Percentiles rank a stretch among this genome's conserved stretches.
Conservation (phyloP, 2,113 vertebrate species). For the Micromys minutus region DNA sequence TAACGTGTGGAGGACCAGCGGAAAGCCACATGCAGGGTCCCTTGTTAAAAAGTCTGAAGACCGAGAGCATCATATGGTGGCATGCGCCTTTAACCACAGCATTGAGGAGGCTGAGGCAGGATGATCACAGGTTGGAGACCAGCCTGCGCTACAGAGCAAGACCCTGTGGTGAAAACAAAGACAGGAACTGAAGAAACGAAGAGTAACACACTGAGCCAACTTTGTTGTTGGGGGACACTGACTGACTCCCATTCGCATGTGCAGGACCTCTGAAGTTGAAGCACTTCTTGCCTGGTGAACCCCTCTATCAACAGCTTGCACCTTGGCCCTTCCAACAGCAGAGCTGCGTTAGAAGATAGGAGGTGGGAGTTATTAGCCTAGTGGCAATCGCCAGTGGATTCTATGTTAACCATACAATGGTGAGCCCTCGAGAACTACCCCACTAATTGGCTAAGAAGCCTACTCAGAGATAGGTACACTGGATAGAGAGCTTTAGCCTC, state of each 20-base stretch:
- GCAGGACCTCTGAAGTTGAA: background rate
- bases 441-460: constrained; percentile 38
- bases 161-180: background rate
- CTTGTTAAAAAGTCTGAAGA: constrained; percentile 20
- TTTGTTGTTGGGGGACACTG: background rate
- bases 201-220: background rate
- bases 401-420: background rate
- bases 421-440: background rate
- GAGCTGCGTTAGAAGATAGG: background rate
- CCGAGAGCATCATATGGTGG: background rate
- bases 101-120: background rate
- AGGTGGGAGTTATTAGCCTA: background rate
- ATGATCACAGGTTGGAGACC: background rate
- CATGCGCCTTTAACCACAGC: background rate
- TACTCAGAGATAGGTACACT: background rate
- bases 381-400: background rate
- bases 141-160: background rate
- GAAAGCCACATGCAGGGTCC: background rate
- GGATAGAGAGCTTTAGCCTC: background rate
- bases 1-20: background rate
- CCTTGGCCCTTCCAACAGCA: background rate
- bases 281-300: background rate
- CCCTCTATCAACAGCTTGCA: background rate
- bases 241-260: background rate
- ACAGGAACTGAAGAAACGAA: background rate